phyloP scores from a whole-genome alignment of 2,113 vertebrate species.

The western clawed frog (Xenopus tropicalis) region DNA sequence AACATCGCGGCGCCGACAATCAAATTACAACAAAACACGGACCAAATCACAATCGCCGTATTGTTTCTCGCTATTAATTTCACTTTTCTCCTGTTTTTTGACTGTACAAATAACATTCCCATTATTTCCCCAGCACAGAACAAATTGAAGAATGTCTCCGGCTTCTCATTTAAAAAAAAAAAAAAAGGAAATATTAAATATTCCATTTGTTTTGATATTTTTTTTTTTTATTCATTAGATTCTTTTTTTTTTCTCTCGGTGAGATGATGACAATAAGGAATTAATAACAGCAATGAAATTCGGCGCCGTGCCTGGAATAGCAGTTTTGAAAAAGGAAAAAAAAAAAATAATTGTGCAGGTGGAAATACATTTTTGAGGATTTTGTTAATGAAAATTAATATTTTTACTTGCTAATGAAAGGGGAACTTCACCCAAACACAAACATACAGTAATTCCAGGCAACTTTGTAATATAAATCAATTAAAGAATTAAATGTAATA shows the following conservation, averaged over 20 bases:
- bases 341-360: too few species aligned
- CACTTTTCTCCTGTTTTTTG: not conserved
- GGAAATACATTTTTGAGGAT: too few species aligned
- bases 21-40: not conserved
- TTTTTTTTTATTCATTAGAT: slow-evolving; percentile 6
- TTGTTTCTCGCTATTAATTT: slow-evolving; percentile 27
- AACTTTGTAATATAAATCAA: too few species aligned
- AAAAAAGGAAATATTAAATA: not conserved
- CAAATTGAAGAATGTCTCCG: slow-evolving; percentile 4
- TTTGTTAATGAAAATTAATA: too few species aligned
- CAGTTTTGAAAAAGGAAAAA: too few species aligned
- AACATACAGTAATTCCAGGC: too few species aligned
- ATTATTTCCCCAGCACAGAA: not conserved
- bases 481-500: too few species aligned
- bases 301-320: too few species aligned
- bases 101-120: slow-evolving; percentile 1
- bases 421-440: too few species aligned
- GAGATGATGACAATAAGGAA: too few species aligned
- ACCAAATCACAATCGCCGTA: not conserved
- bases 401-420: too few species aligned
- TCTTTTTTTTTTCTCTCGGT: not conserved
- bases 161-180: slow-evolving; percentile 18
- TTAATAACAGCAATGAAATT: too few species aligned
- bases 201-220: slow-evolving; percentile 4
- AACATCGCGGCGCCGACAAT: slow-evolving; percentile 18